phyloP scores from a whole-genome alignment of 64 coral and sea anemone genomes.

The Stichodactyla helianthus region DNA sequence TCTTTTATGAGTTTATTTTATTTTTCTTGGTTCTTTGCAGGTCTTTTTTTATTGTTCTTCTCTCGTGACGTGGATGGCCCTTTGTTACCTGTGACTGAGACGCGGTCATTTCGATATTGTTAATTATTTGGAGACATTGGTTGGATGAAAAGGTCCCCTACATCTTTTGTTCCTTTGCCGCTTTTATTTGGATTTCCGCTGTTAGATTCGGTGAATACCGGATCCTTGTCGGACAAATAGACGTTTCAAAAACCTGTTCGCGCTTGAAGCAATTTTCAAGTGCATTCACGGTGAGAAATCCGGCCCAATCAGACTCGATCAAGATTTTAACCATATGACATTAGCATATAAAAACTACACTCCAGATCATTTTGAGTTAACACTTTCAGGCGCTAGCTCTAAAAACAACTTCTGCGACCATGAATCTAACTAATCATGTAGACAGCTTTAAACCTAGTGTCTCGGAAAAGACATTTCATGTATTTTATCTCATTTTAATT shows the following conservation, averaged over 20 bases:
- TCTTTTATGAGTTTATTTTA: neutral
- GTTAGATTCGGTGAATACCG: neutral
- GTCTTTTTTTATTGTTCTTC: neutral
- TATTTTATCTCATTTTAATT: slow-evolving; percentile 38
- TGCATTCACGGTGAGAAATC: neutral
- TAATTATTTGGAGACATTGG: neutral
- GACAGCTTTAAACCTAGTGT: neutral
- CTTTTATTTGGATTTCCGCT: neutral
- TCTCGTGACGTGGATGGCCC: neutral
- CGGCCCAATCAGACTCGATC: neutral
- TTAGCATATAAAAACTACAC: neutral
- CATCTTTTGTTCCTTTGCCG: neutral
- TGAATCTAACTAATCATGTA: neutral
- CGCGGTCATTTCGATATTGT: neutral
- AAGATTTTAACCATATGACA: neutral
- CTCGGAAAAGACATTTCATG: slow-evolving; percentile 25
- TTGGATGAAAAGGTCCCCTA: neutral
- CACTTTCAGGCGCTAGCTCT: neutral
- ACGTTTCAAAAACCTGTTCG: neutral
- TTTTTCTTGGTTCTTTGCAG: neutral
- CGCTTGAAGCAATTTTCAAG: neutral
- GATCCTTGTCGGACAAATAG: neutral
- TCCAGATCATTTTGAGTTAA: neutral
- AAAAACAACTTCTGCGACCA: neutral
- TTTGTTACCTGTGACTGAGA: neutral